A percentile compares a stretch with the other conserved stretches of the same genome.
Conservation (phyloP, 2,888 invertebrate species). For the Heliconius aoede region DNA sequence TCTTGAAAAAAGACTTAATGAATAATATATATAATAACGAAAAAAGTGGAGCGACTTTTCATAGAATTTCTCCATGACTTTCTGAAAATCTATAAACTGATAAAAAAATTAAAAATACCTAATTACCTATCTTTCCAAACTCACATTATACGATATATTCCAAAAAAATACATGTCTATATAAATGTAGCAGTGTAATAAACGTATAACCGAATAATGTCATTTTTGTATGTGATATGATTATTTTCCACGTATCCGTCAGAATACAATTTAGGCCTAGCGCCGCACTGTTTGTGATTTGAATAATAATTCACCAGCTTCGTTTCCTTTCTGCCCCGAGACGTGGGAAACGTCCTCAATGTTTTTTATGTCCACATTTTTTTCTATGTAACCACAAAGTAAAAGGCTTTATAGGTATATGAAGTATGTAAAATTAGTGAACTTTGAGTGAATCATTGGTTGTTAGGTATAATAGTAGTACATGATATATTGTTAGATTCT, state of each 20-base stretch:
- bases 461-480: not conserved
- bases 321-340: constrained; percentile 74
- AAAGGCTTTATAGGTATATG: constrained; percentile 1
- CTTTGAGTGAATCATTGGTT: constrained; percentile 11
- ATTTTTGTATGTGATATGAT: constrained; percentile 62
- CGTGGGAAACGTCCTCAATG: constrained; percentile 81
- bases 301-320: constrained; percentile 81
- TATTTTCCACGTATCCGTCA: constrained; percentile 75
- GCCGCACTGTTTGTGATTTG: constrained; percentile 79
- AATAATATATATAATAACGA: no score
- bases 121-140: no score
- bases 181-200: constrained; percentile 17
- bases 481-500: not conserved
- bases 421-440: constrained; percentile 16
- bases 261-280: constrained; percentile 79
- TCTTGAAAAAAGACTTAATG: no score
- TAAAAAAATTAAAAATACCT: no score
- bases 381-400: constrained; percentile 27
- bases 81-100: no score
- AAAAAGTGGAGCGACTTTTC: no score
- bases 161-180: not conserved
- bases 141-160: not conserved
- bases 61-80: no score
- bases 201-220: constrained; percentile 40
- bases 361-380: constrained; percentile 57